These are phyloP conservation scores for Pogonocichla stellata DNA, from an alignment of 2,113 vertebrate species.

Conservation along the genomic window DNA sequence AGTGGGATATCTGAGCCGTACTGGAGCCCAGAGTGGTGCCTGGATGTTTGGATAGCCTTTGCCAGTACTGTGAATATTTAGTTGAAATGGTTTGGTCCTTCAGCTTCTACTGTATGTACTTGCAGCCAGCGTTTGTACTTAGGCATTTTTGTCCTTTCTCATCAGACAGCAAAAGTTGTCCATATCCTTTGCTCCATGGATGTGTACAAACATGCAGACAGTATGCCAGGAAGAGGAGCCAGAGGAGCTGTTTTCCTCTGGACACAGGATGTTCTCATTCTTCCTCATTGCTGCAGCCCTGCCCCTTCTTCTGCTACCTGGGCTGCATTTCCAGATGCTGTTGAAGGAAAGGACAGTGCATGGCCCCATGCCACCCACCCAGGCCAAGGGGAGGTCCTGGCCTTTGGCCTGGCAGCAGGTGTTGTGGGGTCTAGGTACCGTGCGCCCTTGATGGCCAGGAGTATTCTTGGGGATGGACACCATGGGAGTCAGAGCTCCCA, in stretches of 20 bases:
- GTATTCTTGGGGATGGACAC: background rate
- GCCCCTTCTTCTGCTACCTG: background rate
- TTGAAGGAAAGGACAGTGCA: background rate
- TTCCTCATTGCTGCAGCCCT: background rate
- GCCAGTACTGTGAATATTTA: background rate
- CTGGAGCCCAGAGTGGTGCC: background rate
- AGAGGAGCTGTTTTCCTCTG: background rate
- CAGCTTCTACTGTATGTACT: background rate
- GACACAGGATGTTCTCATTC: background rate
- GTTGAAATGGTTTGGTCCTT: background rate
- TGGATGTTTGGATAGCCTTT: background rate
- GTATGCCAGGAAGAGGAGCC: background rate
- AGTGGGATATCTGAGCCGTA: background rate
- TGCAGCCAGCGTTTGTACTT: background rate
- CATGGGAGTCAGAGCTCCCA: background rate
- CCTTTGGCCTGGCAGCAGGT: background rate
- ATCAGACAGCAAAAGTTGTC: background rate
- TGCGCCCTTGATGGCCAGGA: rapidly evolving
- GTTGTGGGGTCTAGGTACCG: background rate
- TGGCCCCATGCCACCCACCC: background rate
- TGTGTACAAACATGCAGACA: background rate
- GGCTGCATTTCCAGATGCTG: background rate
- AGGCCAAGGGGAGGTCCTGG: background rate
- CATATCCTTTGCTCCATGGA: background rate
- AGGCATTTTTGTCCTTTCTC: background rate